Evolutionary conservation across 1,140 invertebrate genomes (phyloP), one percentile per base, ranked within the genome.

Genomic region (Linepithema humile): DNA sequence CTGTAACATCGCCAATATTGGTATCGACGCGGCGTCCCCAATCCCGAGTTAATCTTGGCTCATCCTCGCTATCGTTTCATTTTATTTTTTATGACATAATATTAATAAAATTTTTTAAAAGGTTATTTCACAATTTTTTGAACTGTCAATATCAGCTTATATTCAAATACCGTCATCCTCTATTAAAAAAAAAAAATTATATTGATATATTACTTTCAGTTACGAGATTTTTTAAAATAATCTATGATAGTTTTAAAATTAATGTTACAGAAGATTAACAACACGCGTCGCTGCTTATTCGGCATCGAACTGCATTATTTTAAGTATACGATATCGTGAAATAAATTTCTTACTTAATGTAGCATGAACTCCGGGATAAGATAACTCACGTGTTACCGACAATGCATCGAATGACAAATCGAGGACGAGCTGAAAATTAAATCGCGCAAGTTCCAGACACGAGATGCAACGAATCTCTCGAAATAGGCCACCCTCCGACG

Each of bases 401-500:
- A 59, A 73, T 23, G 29, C 26, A 12, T 59, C 59, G 59, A 74
- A 32, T 32, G 55, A 74, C 55, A 23, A 10, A 75, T 64, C 73
- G 0, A 59, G 29, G 15, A 32, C 9, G 12, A 64, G 57, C 45
- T 48, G 26, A 64, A 74, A 74, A 75, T 75, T 64, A 65, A 77
- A 48, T 65, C 40, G 17, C 17, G 15, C 43, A 35, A 77, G n/a
- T 65, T 65, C 9, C n/a, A 40, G 23, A 53, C 48, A 40, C 9
- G 64, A 23, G 17, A 40, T 17, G 29, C 23, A 45, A 70, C 50
- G 43, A 65, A 43, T n/a, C 55, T 80, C 77, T 72, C 40, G 77
- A 70, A 70, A 70, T 80, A 80, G 35, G 32, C 59, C 26, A 80
- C 17, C 74, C 38, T 62, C 62, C 75, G 29, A 62, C 32, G 64